Percentiles rank a stretch among this genome's conserved stretches.
Evolutionary conservation across 2,888 invertebrate genomes (phyloP).

Genomic region (Cosmorhoe ocellata): DNA sequence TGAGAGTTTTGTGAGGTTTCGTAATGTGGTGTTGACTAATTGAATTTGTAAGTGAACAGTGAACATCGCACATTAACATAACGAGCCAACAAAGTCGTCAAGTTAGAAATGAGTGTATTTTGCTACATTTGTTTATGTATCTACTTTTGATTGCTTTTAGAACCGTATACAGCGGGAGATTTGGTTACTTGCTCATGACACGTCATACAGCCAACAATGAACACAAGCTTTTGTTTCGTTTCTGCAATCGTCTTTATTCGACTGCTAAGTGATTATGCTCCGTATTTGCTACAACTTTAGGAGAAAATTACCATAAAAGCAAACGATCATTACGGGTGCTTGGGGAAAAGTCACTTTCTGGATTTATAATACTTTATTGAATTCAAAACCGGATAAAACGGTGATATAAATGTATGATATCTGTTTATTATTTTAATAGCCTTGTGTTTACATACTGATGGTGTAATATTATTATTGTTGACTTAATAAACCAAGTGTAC

Average conservation of each 20-base stretch:
- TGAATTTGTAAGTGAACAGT: constrained; percentile 34
- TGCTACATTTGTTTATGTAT: no score
- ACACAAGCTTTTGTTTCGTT: not conserved
- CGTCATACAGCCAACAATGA: not conserved
- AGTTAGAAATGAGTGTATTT: no score
- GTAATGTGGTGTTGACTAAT: constrained; percentile 34
- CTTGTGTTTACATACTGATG: no score
- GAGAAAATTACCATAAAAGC: constrained; percentile 24
- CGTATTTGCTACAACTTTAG: constrained; percentile 13
- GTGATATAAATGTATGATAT: not conserved
- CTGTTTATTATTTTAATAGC: not conserved
- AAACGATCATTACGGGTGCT: constrained; percentile 18
- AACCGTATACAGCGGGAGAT: no score
- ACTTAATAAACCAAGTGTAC: no score
- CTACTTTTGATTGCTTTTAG: no score
- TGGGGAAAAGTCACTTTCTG: constrained; percentile 17
- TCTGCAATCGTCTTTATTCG: constrained; percentile 4
- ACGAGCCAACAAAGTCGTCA: constrained; percentile 6
- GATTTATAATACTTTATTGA: constrained; percentile 19
- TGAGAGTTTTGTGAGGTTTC: constrained; percentile 23
- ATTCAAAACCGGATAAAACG: constrained; percentile 1
- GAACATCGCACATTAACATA: constrained; percentile 30
- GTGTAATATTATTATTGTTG: no score
- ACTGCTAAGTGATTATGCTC: constrained; percentile 15
- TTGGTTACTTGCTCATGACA: no score